Base-by-base conservation (phyloP, 2,888 invertebrate genomes). In the Napeogenes inachia region DNA sequence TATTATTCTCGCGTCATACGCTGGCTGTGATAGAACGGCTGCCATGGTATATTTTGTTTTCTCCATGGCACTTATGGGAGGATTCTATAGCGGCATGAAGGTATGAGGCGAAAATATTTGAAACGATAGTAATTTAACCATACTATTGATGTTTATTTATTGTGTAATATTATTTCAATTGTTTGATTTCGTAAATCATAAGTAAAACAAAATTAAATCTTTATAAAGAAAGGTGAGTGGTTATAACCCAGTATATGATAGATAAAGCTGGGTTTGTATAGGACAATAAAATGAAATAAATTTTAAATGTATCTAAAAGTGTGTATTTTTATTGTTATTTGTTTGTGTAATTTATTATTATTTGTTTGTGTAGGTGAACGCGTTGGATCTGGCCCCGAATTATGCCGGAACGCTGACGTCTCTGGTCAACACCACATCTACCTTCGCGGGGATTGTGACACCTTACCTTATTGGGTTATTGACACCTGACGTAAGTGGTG, bases 61-160 rank as follows among this genome's bases (percentile, higher is more conserved):
- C 13, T 92, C 91, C n/a, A 92, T 94, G 93, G 92, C 92, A 45
- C 90, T 93, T n/a, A 94, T 94, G 94, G 94, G 94, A 38, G 92
- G 93, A 13, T 94, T 93, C 75, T 94, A 94, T 77, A 93, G 94
- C 66, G 93, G 93, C 50, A 92, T 94, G 91, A 93, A 93, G 84
- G 93, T 88, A 74, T 59, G 67, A 12, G 30, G 21, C 21, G 42
- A 8, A 12, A 3, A n/a, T 8, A 50, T 30, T 50, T 30, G 30
- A 54, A 54, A 53, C 38, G 35, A 13, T 33, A 2, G 30, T 10
- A 59, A 61, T 53, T 46, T 45, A 8, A 30, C 5, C 13, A 45
- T 38, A 21, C 21, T 21, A 21, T 21, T 21, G 21, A 21, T 21
- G 21, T 21, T 21, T 21, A 21, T 21, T 21, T 21, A 21, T 21